Conservation (phyloP, 1,140 invertebrate genomes). For the Drosophila hydei region DNA sequence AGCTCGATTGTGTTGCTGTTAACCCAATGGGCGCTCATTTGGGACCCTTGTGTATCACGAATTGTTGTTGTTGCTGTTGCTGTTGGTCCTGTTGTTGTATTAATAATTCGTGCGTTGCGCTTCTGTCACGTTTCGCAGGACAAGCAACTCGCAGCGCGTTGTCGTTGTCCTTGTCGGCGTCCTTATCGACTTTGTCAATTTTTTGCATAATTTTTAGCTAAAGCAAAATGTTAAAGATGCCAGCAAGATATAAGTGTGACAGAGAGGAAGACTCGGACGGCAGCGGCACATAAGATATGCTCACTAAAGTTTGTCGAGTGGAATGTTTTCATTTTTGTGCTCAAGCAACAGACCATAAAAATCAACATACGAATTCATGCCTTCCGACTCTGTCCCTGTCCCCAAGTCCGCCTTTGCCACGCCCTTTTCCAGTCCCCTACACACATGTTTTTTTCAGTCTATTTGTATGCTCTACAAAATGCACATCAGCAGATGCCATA, state of each 20-base stretch:
- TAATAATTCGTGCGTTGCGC: conserved; percentile 77
- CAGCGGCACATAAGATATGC: conserved; percentile 62
- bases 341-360: conserved; percentile 74
- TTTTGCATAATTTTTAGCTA: conserved; percentile 60
- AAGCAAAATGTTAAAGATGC: conserved; percentile 38
- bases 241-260: conserved; percentile 22
- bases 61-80: background rate
- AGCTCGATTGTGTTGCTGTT: conserved; percentile 38
- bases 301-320: conserved; percentile 45
- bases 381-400: background rate
- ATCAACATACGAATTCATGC: conserved; percentile 67
- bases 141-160: conserved; percentile 57
- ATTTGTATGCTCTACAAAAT: conserved; percentile 48
- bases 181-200: conserved; percentile 58
- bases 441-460: conserved; percentile 27
- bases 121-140: conserved; percentile 72
- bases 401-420: background rate
- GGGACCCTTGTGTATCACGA: conserved; percentile 16
- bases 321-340: conserved; percentile 80
- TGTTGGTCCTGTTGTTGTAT: conserved; percentile 51
- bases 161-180: conserved; percentile 53
- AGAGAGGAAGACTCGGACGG: background rate
- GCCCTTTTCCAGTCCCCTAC: conserved; percentile 3
- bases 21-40: conserved; percentile 75
- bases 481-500: conserved; percentile 49